Evolutionary conservation across 2,888 invertebrate species (phyloP).

Genomic region (Phrixothrix hirtus): DNA sequence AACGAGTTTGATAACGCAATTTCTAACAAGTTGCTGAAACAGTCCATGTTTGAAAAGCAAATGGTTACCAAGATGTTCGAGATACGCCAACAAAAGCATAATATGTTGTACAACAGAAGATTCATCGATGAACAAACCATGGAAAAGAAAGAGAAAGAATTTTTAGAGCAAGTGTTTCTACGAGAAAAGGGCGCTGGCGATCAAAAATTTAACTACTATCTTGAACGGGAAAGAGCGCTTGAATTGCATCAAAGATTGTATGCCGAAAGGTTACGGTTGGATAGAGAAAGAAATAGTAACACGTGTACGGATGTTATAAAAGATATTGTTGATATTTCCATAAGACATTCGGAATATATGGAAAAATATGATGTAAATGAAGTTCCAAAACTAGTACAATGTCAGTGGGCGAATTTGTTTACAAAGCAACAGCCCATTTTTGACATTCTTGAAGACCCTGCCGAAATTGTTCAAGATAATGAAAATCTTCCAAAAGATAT

Average conservation of each 20-base stretch:
- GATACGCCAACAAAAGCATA: constrained; percentile 62
- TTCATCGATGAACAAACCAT: constrained; percentile 59
- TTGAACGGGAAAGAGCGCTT: constrained; percentile 58
- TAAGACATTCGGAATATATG: constrained; percentile 60
- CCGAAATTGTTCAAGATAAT: constrained; percentile 45
- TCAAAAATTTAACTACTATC: constrained; percentile 44
- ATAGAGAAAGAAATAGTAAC: constrained; percentile 57
- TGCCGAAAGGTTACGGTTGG: constrained; percentile 59
- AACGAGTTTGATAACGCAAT: constrained; percentile 58
- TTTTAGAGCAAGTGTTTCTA: constrained; percentile 44
- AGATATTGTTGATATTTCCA: constrained; percentile 62
- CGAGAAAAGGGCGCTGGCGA: constrained; percentile 36
- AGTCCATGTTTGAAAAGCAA: constrained; percentile 68
- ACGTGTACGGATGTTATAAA: constrained; percentile 60
- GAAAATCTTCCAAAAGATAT: constrained; percentile 51
- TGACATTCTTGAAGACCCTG: constrained; percentile 56
- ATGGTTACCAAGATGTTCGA: constrained; percentile 67
- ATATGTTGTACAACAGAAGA: constrained; percentile 60
- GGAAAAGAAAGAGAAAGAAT: constrained; percentile 58
- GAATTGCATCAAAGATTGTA: constrained; percentile 62
- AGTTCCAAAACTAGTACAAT: constrained; percentile 58
- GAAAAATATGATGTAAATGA: constrained; percentile 49
- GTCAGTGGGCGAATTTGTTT: constrained; percentile 64
- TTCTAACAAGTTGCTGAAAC: constrained; percentile 62
- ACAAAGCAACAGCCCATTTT: constrained; percentile 61